Percentiles rank a stretch among this genome's conserved stretches.
Conservation (phyloP, 2,888 invertebrate species). For the Diaphora mendica region DNA sequence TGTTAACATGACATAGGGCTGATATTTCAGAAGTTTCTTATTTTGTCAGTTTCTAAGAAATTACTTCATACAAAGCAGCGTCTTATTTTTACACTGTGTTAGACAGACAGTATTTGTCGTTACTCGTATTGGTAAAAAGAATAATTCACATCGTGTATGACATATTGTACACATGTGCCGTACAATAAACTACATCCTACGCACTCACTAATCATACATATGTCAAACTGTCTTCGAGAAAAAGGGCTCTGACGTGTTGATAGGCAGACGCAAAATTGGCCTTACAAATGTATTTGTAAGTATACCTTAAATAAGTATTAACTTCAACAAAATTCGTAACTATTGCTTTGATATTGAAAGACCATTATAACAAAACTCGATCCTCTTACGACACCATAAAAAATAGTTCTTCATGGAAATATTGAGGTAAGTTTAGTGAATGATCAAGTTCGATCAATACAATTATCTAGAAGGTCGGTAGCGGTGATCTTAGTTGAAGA, state of each 20-base stretch:
- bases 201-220: constrained; percentile 37
- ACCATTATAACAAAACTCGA: not conserved
- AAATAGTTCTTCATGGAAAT: not conserved
- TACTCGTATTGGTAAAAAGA: not conserved
- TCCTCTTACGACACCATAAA: not conserved
- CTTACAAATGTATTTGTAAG: constrained; percentile 25
- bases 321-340: not conserved
- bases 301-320: not conserved
- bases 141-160: not conserved
- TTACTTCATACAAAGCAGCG: not conserved
- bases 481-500: not conserved
- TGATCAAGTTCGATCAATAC: not conserved
- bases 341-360: not conserved
- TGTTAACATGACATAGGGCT: too few species aligned
- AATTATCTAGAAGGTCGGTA: not conserved
- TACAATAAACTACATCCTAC: constrained; percentile 10
- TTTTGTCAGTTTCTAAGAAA: not conserved
- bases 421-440: not conserved
- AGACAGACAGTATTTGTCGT: too few species aligned
- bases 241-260: constrained; percentile 31
- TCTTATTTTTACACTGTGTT: not conserved
- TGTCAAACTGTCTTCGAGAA: constrained; percentile 36
- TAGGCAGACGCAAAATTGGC: constrained; percentile 38
- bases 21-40: too few species aligned
- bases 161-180: constrained; percentile 4